These are phyloP conservation scores for Tiliqua scincoides DNA, from an alignment of 2,113 vertebrate genomes.

Conservation along the genomic window DNA sequence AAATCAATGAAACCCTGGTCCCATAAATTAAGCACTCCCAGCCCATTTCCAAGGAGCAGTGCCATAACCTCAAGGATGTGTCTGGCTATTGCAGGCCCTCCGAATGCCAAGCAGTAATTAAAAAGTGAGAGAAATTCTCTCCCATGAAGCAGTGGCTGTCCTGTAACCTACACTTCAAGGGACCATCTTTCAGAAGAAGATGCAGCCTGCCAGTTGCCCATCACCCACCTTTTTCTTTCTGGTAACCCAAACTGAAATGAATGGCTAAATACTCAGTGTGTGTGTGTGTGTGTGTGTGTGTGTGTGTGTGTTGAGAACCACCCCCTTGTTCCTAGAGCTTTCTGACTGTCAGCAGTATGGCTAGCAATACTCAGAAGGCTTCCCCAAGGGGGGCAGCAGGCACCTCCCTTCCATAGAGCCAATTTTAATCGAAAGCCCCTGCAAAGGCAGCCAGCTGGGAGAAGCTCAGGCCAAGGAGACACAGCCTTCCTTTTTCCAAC, in stretches of 20 bases:
- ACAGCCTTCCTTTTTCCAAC: conserved; percentile 6
- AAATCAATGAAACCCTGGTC: neutral
- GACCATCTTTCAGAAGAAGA: neutral
- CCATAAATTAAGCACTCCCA: neutral
- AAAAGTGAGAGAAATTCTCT: neutral
- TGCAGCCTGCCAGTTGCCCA: neutral
- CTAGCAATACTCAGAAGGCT: neutral
- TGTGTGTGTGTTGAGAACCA: too few relatives aligned
- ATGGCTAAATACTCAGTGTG: neutral
- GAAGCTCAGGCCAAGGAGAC: conserved; percentile 17
- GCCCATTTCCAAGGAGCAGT: neutral
- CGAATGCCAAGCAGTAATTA: neutral
- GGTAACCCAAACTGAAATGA: neutral
- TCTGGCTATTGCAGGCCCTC: neutral
- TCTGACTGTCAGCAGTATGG: neutral
- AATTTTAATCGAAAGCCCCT: conserved; percentile 28
- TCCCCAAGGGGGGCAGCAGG: neutral
- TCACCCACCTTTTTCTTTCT: neutral
- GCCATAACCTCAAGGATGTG: neutral
- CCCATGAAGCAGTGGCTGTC: neutral
- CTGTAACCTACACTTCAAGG: too few relatives aligned
- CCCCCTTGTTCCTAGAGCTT: too few relatives aligned
- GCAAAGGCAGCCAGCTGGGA: conserved; percentile 22
- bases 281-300: too few relatives aligned
- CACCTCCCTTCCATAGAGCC: conserved; percentile 10